These are phyloP conservation scores for Premnoplex brunnescens DNA, from an alignment of 2,797 vertebrate genomes.

Conservation along the genomic window DNA sequence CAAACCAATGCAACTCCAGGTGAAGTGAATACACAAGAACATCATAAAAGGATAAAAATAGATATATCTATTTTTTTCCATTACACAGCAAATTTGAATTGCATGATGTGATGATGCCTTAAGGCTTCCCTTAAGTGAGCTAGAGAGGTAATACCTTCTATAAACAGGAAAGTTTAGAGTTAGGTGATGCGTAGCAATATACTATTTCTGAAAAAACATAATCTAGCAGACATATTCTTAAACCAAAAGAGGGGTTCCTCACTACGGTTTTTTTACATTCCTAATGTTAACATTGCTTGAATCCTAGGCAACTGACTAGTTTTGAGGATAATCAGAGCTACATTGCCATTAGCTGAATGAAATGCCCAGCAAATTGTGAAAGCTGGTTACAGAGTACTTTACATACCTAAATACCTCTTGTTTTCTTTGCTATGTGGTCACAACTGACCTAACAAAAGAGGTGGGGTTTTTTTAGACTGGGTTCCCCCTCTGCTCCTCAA, in stretches of 20 bases:
- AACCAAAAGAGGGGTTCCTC: neutral
- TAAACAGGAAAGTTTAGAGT: neutral
- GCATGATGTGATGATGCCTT: neutral
- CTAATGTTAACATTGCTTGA: neutral
- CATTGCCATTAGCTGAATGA: neutral
- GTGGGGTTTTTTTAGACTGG: accelerated
- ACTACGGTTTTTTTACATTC: neutral
- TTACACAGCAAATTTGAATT: neutral
- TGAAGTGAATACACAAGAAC: neutral
- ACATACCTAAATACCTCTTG: neutral
- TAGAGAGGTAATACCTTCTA: neutral
- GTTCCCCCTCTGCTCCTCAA: neutral
- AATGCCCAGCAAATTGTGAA: neutral
- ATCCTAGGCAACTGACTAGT: neutral
- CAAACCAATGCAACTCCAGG: neutral
- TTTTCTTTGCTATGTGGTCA: neutral
- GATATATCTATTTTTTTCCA: neutral
- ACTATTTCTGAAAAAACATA: neutral
- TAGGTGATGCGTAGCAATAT: neutral
- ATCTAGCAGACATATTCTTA: neutral
- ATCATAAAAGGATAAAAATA: neutral
- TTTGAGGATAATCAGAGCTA: neutral
- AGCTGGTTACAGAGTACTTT: neutral
- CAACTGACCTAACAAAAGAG: constrained; percentile 21
- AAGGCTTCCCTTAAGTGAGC: neutral